Base-by-base conservation (phyloP, 2,113 vertebrate species). In the Notarius quadriscutis region DNA sequence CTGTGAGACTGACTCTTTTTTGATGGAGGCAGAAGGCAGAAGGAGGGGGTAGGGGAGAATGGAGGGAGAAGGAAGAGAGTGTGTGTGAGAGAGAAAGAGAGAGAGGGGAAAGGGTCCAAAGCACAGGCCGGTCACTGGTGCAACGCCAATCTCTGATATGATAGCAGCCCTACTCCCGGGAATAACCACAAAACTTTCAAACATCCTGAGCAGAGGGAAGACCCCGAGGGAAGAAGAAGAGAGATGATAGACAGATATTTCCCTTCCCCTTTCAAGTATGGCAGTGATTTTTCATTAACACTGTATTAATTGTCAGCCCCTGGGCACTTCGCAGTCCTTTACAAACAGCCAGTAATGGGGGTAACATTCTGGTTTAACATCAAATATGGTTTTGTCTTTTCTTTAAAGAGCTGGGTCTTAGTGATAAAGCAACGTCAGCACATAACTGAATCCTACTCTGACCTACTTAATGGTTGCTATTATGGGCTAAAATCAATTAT, bases 11-110 rank as follows among this genome's bases (percentile, higher is more conserved):
- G 97, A 97, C 96, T 96, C 97, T 97, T 94, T 96, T 98, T 96
- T 98, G 97, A 98, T 97, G 97, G 97, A 99, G 98, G 97, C 97
- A 97, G 97, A 97, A 97, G 97, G 97, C 96, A 97, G 97, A 96
- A 96, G 95, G 96, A 74, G 84, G 84, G 86, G 65, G 86, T 34
- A 20, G 63, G 79, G 65, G 89, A 71, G 86, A 86, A 78, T 30
- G 63, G 69, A 62, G 63, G 57, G 77, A 80, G 83, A 63, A 86
- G 62, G 79, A 65, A 60, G 82, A 41, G 60, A 71, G 51, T 7
- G 80, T 53, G 71, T 27, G 62, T 57, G 82, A 57, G 81, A 48
- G 83, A 50, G 51, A 71, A 71, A 65, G 79, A 57, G 53, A 67
- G 85, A 62, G 80, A n/a, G 72, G 41, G 58, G 48, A 67, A 63